These are phyloP conservation scores for Drosophila nannoptera DNA, from an alignment of 1,140 invertebrate species.

Conservation along the genomic window DNA sequence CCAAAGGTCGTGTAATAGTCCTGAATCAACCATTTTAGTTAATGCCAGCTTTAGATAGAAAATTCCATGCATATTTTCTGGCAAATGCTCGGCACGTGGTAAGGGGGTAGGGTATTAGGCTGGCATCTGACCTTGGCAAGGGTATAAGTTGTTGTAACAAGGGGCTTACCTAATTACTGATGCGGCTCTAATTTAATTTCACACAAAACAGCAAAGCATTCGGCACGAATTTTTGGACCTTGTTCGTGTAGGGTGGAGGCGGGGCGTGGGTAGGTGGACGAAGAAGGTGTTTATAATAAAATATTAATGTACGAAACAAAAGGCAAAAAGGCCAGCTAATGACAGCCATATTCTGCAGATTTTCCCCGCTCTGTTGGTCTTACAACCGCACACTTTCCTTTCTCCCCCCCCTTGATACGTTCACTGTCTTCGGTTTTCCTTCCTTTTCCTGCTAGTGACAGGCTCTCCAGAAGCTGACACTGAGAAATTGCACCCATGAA, in stretches of 20 bases:
- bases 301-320: constrained; percentile 48
- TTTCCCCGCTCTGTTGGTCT: background rate
- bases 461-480: constrained; percentile 55
- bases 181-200: constrained; percentile 69
- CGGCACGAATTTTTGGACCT: constrained; percentile 41
- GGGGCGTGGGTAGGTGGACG: too few relatives aligned
- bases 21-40: too few relatives aligned
- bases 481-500: constrained; percentile 75
- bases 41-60: too few relatives aligned
- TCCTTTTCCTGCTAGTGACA: constrained; percentile 41
- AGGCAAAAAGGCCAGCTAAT: constrained; percentile 53
- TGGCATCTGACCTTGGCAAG: background rate
- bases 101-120: background rate
- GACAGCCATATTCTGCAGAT: constrained; percentile 37
- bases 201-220: constrained; percentile 53
- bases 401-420: constrained; percentile 3
- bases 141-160: background rate
- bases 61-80: too few relatives aligned
- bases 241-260: background rate
- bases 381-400: constrained; percentile 8
- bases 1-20: too few relatives aligned
- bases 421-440: constrained; percentile 22
- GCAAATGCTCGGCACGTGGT: too few relatives aligned
- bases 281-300: constrained; percentile 19
- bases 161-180: constrained; percentile 57